Percentiles rank a stretch among this genome's conserved stretches.
Conservation (phyloP, 2,113 vertebrate genomes). For the Platysternon megacephalum region DNA sequence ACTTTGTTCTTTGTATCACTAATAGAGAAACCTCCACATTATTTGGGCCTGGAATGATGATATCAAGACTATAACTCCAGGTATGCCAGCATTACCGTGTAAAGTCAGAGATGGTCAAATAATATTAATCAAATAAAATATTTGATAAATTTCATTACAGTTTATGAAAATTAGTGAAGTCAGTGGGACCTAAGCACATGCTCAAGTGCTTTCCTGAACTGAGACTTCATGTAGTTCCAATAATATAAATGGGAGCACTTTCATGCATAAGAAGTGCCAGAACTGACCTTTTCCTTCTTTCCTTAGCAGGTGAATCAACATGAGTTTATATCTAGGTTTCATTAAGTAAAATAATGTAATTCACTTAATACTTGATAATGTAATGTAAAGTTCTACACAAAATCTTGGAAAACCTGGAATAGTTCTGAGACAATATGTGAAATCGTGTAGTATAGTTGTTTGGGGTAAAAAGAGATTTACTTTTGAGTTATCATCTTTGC, state of each 20-base stretch:
- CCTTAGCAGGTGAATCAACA: neutral
- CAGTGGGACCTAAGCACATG: neutral
- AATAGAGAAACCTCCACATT: neutral
- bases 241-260: neutral
- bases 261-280: neutral
- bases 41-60: neutral
- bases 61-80: neutral
- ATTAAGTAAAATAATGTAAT: neutral
- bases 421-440: neutral
- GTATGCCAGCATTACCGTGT: neutral
- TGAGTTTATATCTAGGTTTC: neutral
- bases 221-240: neutral
- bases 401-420: neutral
- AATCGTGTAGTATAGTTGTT: neutral
- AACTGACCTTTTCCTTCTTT: fast-evolving
- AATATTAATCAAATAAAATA: neutral
- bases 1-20: neutral
- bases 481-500: neutral
- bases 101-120: neutral
- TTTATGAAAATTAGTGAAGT: neutral
- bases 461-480: neutral
- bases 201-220: neutral
- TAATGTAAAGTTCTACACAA: neutral
- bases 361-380: neutral
- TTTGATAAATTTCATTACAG: neutral